These are phyloP conservation scores for Sussaba pulchella DNA, from an alignment of 2,888 invertebrate species.

Conservation along the genomic window DNA sequence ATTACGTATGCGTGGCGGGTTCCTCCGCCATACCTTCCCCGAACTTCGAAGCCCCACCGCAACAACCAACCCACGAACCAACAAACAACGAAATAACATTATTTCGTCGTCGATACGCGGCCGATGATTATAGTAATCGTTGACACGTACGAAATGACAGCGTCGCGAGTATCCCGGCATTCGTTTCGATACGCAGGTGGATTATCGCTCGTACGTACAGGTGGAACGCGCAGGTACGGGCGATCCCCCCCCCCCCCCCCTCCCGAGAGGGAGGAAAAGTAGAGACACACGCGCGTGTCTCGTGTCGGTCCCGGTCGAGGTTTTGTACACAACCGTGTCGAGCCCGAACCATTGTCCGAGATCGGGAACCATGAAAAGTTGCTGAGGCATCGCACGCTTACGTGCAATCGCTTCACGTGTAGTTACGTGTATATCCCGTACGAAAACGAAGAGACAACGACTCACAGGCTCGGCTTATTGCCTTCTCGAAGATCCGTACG, in stretches of 20 bases:
- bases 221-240: too few relatives aligned
- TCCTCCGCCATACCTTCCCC: constrained; percentile 27
- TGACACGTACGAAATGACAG: too few relatives aligned
- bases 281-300: constrained; percentile 25
- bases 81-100: too few relatives aligned
- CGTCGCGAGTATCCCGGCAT: too few relatives aligned
- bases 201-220: too few relatives aligned
- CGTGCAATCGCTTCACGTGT: constrained; percentile 30
- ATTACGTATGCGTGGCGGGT: constrained; percentile 67
- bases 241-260: too few relatives aligned
- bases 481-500: constrained; percentile 31
- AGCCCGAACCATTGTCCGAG: constrained; percentile 77
- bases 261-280: too few relatives aligned
- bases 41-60: too few relatives aligned
- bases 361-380: constrained; percentile 78
- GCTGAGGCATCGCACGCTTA: constrained; percentile 65
- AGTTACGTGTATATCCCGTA: constrained; percentile 18
- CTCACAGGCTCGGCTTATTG: background rate
- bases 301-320: constrained; percentile 58
- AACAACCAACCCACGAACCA: too few relatives aligned
- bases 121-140: background rate
- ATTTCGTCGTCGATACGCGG: background rate
- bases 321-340: constrained; percentile 68
- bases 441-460: constrained; percentile 40
- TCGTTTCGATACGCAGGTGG: too few relatives aligned